A percentile compares a stretch with the other conserved stretches of the same genome.
Evolutionary conservation across 2,888 invertebrate species (phyloP).

Genomic region (Carterocephalus palaemon): DNA sequence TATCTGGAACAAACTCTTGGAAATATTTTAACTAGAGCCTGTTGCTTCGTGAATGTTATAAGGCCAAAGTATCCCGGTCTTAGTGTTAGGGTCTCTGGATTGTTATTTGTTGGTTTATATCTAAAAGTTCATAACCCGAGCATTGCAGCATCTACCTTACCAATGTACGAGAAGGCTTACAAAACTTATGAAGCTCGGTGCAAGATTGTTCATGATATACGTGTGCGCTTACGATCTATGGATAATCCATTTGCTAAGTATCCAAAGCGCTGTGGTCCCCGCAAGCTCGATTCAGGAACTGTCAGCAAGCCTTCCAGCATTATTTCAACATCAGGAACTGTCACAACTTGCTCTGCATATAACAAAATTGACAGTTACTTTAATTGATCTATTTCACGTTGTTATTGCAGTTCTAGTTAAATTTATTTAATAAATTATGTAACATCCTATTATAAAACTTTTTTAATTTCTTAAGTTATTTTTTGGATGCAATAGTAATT

Average conservation of each 20-base stretch:
- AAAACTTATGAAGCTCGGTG: constrained; percentile 56
- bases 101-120: constrained; percentile 76
- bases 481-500: background rate
- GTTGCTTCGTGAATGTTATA: constrained; percentile 68
- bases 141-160: constrained; percentile 40
- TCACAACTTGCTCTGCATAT: constrained; percentile 18
- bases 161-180: constrained; percentile 56
- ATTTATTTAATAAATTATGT: constrained; percentile 20
- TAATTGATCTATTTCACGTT: background rate
- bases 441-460: constrained; percentile 17
- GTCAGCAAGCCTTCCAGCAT: constrained; percentile 36
- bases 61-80: constrained; percentile 82
- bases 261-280: constrained; percentile 46
- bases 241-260: constrained; percentile 79
- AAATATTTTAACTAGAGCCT: constrained; percentile 72
- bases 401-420: background rate
- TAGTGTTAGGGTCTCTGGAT: constrained; percentile 66
- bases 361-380: constrained; percentile 1
- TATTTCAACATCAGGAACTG: constrained; percentile 7
- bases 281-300: constrained; percentile 33
- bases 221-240: constrained; percentile 67
- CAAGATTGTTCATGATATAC: constrained; percentile 56
- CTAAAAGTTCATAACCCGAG: constrained; percentile 75
- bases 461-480: background rate
- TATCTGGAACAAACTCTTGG: constrained; percentile 81